Percentiles rank a stretch among this genome's conserved stretches.
Conservation (phyloP, 2,888 invertebrate species). For the Fragum sueziense region DNA sequence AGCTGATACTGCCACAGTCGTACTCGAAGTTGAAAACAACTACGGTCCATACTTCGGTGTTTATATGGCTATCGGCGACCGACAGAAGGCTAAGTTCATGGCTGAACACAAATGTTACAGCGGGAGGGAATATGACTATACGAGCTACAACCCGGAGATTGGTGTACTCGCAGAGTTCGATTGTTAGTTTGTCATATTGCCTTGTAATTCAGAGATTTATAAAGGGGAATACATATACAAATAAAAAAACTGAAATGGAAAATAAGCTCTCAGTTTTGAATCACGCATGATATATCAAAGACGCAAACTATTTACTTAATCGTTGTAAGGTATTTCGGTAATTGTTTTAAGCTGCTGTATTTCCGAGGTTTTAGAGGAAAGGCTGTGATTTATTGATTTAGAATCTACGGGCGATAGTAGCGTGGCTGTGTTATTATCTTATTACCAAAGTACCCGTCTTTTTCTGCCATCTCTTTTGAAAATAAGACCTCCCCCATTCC, state of each 20-base stretch:
- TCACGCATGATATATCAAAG: too few species aligned
- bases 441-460: background rate
- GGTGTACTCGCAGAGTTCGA: conserved; percentile 1
- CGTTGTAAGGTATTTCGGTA: too few species aligned
- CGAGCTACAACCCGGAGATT: background rate
- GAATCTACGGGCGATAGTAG: too few species aligned
- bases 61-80: conserved; percentile 3
- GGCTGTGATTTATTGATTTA: too few species aligned
- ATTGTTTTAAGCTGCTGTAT: too few species aligned
- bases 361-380: too few species aligned
- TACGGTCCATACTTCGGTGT: conserved; percentile 17
- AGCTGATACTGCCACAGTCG: background rate
- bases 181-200: background rate
- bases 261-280: too few species aligned
- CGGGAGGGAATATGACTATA: conserved; percentile 6
- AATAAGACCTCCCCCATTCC: background rate
- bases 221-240: too few species aligned
- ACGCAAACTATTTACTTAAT: too few species aligned
- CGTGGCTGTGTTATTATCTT: too few species aligned
- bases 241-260: too few species aligned
- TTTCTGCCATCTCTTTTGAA: background rate
- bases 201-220: too few species aligned
- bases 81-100: conserved; percentile 1
- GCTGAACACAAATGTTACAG: conserved; percentile 16
- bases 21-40: conserved; percentile 8